Evolutionary conservation across 2,888 invertebrate species (phyloP), one percentile per base, ranked within the genome.

Genomic region (Drosophila niveifrons): DNA sequence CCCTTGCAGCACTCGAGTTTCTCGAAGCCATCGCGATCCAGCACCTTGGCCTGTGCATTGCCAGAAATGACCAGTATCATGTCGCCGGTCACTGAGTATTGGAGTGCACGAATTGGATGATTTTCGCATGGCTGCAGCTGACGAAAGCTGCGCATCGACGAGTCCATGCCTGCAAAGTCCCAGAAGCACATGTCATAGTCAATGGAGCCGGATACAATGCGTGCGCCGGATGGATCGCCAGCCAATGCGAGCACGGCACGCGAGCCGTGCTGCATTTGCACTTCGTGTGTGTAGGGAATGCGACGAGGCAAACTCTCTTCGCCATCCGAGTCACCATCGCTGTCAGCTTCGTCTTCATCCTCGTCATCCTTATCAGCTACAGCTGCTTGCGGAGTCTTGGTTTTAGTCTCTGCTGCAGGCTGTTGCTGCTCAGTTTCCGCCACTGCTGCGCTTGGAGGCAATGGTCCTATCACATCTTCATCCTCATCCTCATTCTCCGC

Each of bases 151-250:
- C 96, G 95, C 93, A 98, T 94, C 0, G 96, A 95, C 0, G 97
- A 95, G 91, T 99, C 98, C 98, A 99, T 99, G 3, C 99, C 99
- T 72, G 98, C 97, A 93, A 99, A 99, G 91, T 99, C 99, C 98
- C 98, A 99, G 84, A 99, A 97, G 57, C 96, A 96, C 1, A 99
- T 96, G 80, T 98, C 98, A 92, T 98, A 99, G 92, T 99, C 99
- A 28, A 97, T 95, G 0, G 98, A 98, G 0, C 99, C 99, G 0
- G 97, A 96, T 0, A 97, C 94, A 23, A 94, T 89, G 0, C 99
- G 94, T 0, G 98, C 98, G 0, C 99, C 99, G 1, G 98, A 97
- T 0, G 98, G 97, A 92, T 99, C 99, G 0, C 98, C 95, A 0
- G 97, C 95, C 1, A 99, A 92, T 0, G 98, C 98, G 2, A 98